A percentile compares a stretch with the other conserved stretches of the same genome.
These are phyloP conservation scores for Perizoma affinitatum DNA, from an alignment of 2,888 invertebrate genomes.

Conservation along the genomic window DNA sequence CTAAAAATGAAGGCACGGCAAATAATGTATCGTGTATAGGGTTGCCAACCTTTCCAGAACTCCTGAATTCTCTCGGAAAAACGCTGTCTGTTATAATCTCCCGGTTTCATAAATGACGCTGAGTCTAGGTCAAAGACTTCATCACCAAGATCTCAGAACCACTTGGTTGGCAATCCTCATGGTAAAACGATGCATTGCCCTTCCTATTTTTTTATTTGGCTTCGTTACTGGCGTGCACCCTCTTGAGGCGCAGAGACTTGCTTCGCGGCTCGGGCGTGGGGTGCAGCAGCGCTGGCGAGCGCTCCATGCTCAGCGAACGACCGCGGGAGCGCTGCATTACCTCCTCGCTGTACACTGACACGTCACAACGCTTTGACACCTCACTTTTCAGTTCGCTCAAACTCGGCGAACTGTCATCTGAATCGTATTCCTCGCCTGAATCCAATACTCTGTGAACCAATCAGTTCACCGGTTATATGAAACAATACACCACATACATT, in stretches of 20 bases:
- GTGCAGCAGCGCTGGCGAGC: conserved; percentile 56
- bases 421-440: conserved; percentile 49
- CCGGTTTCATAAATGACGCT: too few relatives aligned
- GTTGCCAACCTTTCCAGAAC: too few relatives aligned
- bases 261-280: conserved; percentile 66
- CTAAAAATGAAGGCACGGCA: too few relatives aligned
- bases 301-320: conserved; percentile 67
- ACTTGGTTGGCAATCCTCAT: neutral
- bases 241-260: conserved; percentile 73
- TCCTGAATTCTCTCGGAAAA: too few relatives aligned
- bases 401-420: conserved; percentile 47
- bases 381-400: conserved; percentile 49
- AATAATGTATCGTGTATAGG: too few relatives aligned
- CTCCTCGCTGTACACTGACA: conserved; percentile 56
- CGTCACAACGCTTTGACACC: conserved; percentile 50
- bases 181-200: neutral
- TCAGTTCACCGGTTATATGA: neutral
- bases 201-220: conserved; percentile 42
- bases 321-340: conserved; percentile 50
- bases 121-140: too few relatives aligned
- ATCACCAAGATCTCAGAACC: too few relatives aligned
- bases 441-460: conserved; percentile 58
- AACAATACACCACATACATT: conserved; percentile 4
- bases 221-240: conserved; percentile 48
- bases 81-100: too few relatives aligned